Conservation (phyloP, 2,797 vertebrate genomes). For the Hippopotamyrus pictus region DNA sequence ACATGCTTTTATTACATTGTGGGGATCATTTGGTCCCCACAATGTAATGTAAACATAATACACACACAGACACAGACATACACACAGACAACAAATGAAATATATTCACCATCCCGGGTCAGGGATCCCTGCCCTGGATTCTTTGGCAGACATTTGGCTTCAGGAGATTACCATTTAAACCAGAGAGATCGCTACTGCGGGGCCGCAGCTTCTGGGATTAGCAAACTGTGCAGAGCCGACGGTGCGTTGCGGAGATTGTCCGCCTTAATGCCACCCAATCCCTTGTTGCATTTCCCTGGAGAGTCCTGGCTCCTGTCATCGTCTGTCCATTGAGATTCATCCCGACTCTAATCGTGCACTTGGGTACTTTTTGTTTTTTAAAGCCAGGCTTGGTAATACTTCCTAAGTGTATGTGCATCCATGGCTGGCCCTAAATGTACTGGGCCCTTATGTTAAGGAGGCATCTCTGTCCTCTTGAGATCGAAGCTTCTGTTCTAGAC, state of each 20-base stretch:
- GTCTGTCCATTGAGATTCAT: slow-evolving; percentile 9
- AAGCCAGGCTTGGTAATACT: not conserved
- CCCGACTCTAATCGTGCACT: slow-evolving; percentile 2
- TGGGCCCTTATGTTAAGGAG: not conserved
- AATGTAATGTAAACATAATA: not conserved
- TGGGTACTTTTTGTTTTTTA: not conserved
- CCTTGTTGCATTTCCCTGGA: not conserved
- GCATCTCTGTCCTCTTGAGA: not conserved
- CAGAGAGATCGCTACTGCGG: not conserved
- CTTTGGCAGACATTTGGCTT: not conserved
- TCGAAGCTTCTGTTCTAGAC: not conserved
- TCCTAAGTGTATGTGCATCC: not conserved
- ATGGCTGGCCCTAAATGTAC: not conserved
- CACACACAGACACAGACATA: not conserved
- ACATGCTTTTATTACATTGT: not conserved
- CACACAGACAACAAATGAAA: not conserved
- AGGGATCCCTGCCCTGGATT: not conserved
- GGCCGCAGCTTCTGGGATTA: not conserved
- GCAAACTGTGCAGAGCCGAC: not conserved
- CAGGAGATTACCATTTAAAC: slow-evolving; percentile 12
- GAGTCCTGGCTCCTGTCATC: not conserved
- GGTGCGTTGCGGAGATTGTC: not conserved
- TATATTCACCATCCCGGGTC: not conserved
- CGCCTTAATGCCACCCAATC: not conserved
- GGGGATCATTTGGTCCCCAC: not conserved